These are phyloP conservation scores for Parthenolecanium corni DNA, from an alignment of 2,888 invertebrate species.

Conservation along the genomic window DNA sequence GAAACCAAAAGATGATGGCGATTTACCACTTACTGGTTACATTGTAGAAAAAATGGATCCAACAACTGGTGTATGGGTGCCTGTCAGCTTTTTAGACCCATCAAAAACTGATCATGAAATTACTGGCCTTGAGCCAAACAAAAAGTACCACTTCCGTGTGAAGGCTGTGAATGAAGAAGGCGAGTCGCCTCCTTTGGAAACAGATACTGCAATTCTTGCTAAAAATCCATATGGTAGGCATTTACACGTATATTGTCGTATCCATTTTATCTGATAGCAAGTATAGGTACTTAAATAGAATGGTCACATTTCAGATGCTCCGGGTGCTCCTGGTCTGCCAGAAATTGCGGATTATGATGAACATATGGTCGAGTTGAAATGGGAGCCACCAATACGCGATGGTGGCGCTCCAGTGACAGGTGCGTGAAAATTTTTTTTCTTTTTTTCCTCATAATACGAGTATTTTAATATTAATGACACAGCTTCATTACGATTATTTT, in stretches of 20 bases:
- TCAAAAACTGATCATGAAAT: constrained; percentile 71
- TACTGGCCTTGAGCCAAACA: constrained; percentile 83
- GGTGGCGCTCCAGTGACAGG: constrained; percentile 87
- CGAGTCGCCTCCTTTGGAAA: constrained; percentile 87
- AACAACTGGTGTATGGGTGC: constrained; percentile 75
- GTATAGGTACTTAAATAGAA: not conserved
- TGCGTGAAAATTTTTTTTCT: constrained; percentile 28
- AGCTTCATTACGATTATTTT: not conserved
- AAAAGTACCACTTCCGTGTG: constrained; percentile 95
- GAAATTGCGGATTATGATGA: constrained; percentile 85
- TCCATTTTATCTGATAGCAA: not conserved
- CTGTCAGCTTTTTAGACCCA: constrained; percentile 71
- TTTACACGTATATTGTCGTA: not conserved
- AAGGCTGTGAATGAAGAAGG: constrained; percentile 95
- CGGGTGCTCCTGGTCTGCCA: constrained; percentile 78
- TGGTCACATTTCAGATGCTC: constrained; percentile 46
- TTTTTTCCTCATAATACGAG: not conserved
- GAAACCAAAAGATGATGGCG: constrained; percentile 92
- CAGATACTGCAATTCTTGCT: constrained; percentile 75
- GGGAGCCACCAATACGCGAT: constrained; percentile 80
- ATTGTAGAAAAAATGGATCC: constrained; percentile 91
- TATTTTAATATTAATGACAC: no score
- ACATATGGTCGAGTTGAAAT: constrained; percentile 77
- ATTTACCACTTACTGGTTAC: constrained; percentile 78
- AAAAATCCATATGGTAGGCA: constrained; percentile 90